Evolutionary conservation across 37 sponge, comb jelly and placozoan genomes (phyloP).

Genomic region (Corticium candelabrum): DNA sequence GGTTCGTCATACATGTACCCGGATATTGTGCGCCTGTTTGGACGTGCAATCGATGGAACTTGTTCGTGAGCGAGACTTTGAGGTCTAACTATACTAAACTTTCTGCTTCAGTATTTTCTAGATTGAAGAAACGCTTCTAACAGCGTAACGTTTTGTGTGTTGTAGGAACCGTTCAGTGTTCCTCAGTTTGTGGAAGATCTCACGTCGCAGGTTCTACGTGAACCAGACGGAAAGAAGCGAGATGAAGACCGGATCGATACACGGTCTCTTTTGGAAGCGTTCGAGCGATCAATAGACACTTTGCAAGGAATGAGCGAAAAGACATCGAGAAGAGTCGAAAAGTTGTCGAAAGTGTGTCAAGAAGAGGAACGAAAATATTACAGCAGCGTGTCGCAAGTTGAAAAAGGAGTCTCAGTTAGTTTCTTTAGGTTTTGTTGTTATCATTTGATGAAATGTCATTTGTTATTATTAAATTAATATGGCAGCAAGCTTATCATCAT

Average conservation of each 20-base stretch:
- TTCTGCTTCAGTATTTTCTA: not conserved
- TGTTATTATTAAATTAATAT: not conserved
- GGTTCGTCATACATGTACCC: too few species aligned
- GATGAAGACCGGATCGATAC: not conserved
- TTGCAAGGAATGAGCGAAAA: conserved; percentile 46
- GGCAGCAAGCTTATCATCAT: conserved; percentile 15
- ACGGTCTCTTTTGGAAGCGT: conserved; percentile 11
- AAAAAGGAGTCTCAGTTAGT: conserved; percentile 30
- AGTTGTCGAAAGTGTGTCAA: conserved; percentile 54
- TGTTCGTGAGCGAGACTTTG: not conserved
- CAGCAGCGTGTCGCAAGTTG: conserved; percentile 34
- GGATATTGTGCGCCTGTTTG: too few species aligned
- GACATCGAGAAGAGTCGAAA: conserved; percentile 54
- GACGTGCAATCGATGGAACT: too few species aligned
- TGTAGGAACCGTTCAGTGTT: not conserved
- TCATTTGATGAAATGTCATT: not conserved
- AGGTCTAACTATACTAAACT: not conserved
- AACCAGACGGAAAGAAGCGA: not conserved
- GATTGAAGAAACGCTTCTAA: too few species aligned
- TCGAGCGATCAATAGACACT: conserved; percentile 32
- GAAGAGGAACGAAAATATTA: conserved; percentile 57
- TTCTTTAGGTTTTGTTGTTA: not conserved
- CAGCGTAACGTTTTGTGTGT: not conserved
- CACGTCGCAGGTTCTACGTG: not conserved
- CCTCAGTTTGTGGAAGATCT: not conserved